Conservation (phyloP, 2,888 invertebrate genomes). For the Habroteleia sp. region DNA sequence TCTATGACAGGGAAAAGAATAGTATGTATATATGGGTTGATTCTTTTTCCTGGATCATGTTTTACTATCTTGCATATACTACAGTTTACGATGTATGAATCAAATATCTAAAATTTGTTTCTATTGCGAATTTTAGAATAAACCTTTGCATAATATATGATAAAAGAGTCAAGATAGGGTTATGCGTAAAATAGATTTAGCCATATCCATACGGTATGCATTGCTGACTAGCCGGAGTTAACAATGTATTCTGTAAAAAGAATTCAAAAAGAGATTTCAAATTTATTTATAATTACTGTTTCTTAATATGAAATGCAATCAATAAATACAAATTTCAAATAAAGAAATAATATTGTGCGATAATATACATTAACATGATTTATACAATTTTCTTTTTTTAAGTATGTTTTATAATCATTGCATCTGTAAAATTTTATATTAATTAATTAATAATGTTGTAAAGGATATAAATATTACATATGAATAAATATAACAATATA, state of each 20-base stretch:
- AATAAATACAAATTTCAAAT: slow-evolving; percentile 65
- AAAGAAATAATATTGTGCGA: slow-evolving; percentile 70
- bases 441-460: slow-evolving; percentile 77
- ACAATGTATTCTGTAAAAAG: slow-evolving; percentile 8
- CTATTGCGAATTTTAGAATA: slow-evolving; percentile 59
- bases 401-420: slow-evolving; percentile 54
- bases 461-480: slow-evolving; percentile 68
- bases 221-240: slow-evolving; percentile 55
- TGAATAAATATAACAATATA: slow-evolving; percentile 57
- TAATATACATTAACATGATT: slow-evolving; percentile 78
- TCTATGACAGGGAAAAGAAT: slow-evolving; percentile 66
- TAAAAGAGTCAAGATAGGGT: slow-evolving; percentile 42
- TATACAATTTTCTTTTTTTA: slow-evolving; percentile 68
- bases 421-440: slow-evolving; percentile 77
- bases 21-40: slow-evolving; percentile 75
- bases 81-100: slow-evolving; percentile 53
- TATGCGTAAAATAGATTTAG: slow-evolving; percentile 41
- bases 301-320: slow-evolving; percentile 58
- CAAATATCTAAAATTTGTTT: slow-evolving; percentile 54
- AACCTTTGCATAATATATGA: slow-evolving; percentile 62
- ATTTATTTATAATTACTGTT: slow-evolving; percentile 64
- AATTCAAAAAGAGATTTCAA: slow-evolving; percentile 59
- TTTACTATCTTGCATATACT: slow-evolving; percentile 61
- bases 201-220: slow-evolving; percentile 7
- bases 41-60: slow-evolving; percentile 67